phyloP scores from a whole-genome alignment of 2,888 invertebrate species.

The Elgonia sp. region DNA sequence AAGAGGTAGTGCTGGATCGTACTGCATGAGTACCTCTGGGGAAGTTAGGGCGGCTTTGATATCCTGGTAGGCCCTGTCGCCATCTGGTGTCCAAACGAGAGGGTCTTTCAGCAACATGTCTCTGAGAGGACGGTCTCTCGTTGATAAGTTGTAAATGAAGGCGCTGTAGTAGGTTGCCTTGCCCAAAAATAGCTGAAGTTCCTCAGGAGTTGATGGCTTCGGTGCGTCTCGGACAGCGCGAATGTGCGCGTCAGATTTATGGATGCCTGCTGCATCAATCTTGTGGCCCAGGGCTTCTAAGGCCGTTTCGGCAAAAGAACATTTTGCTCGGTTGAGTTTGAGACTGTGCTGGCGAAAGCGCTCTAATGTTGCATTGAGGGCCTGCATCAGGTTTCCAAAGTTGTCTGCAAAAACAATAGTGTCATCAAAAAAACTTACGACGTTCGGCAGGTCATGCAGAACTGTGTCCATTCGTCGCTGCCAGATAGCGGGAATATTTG shows the following conservation, averaged over 20 bases:
- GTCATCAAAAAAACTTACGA: constrained; percentile 50
- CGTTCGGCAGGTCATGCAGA: constrained; percentile 28
- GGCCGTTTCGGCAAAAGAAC: not conserved
- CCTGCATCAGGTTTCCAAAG: constrained; percentile 42
- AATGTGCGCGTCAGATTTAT: not conserved
- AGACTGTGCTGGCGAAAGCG: constrained; percentile 21
- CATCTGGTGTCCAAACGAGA: constrained; percentile 19
- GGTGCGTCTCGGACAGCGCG: not conserved
- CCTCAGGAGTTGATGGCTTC: not conserved
- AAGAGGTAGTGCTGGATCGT: constrained; percentile 19
- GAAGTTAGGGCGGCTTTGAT: constrained; percentile 14
- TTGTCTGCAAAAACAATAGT: constrained; percentile 34
- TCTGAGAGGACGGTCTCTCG: constrained; percentile 14
- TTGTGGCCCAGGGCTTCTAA: constrained; percentile 27
- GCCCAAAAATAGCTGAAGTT: not conserved
- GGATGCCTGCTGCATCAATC: not conserved
- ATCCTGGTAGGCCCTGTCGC: not conserved
- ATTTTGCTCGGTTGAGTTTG: constrained; percentile 44
- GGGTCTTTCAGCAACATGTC: constrained; percentile 22
- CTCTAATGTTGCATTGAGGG: constrained; percentile 18
- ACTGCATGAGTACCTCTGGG: constrained; percentile 33
- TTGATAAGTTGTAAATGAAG: constrained; percentile 14
- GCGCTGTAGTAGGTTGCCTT: constrained; percentile 48
- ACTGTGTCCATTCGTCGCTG: not conserved
- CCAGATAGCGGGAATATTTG: constrained; percentile 16